Percentiles rank a stretch among this genome's conserved stretches.
These are phyloP conservation scores for Cuniculus paca DNA, from an alignment of 2,797 vertebrate genomes.

Conservation along the genomic window DNA sequence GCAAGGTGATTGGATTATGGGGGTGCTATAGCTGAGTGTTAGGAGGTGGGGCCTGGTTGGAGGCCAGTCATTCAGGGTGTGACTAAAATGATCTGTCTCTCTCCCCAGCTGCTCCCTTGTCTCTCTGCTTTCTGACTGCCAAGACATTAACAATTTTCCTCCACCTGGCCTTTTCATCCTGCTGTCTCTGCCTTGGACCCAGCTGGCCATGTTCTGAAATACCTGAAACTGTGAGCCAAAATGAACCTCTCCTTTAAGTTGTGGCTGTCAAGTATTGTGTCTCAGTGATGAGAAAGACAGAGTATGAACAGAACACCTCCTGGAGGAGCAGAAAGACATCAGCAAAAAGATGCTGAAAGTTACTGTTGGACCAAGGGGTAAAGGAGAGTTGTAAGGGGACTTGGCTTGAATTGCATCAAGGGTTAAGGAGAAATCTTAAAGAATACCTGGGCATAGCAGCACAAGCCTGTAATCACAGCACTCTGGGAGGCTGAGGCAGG, in stretches of 20 bases:
- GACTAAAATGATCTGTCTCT: background rate
- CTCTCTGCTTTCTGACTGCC: background rate
- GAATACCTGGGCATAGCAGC: background rate
- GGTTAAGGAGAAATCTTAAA: background rate
- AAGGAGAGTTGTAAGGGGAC: background rate
- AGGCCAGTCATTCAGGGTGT: background rate
- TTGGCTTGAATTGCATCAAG: conserved; percentile 9
- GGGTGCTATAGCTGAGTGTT: background rate
- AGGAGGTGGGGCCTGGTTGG: background rate
- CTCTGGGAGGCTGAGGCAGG: background rate
- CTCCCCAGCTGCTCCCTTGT: background rate
- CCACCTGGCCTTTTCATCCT: background rate
- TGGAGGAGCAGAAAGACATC: background rate
- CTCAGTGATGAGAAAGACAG: background rate
- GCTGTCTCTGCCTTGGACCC: background rate
- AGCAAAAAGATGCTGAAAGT: background rate
- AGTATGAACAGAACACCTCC: background rate
- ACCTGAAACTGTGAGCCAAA: background rate
- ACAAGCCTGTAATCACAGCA: background rate
- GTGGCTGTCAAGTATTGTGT: background rate
- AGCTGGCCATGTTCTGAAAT: background rate
- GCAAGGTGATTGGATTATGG: background rate
- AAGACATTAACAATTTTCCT: background rate
- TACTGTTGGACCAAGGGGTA: background rate
- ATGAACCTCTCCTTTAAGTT: background rate